Conservation (phyloP, 30 jellyfish, hydroid and myxozoan species). For the Aurelia aurita complex sp. Pacific region DNA sequence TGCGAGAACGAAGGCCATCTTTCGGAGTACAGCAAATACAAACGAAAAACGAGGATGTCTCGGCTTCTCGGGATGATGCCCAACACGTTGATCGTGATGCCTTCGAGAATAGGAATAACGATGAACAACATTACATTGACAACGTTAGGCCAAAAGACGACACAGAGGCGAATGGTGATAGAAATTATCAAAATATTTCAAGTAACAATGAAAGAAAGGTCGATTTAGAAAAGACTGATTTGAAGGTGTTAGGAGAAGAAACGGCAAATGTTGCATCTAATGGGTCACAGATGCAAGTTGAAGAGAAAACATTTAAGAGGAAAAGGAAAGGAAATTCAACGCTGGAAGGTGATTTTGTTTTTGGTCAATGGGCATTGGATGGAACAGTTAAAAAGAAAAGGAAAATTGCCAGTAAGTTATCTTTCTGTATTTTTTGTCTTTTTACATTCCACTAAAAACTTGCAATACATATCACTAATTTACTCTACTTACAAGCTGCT, state of each 20-base stretch:
- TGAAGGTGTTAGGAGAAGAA: background rate
- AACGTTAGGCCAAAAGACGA: too few relatives aligned
- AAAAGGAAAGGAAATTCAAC: constrained; percentile 30
- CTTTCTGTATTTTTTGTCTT: background rate
- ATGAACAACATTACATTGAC: too few relatives aligned
- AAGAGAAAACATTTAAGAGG: constrained; percentile 2
- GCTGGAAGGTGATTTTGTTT: constrained; percentile 28
- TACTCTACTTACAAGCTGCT: too few relatives aligned
- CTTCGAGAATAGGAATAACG: too few relatives aligned
- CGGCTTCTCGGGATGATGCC: constrained; percentile 25
- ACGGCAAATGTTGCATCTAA: background rate
- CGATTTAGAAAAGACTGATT: too few relatives aligned
- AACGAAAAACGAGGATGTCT: background rate
- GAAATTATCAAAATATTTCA: too few relatives aligned
- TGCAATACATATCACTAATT: too few relatives aligned
- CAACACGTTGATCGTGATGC: too few relatives aligned
- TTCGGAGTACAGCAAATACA: constrained; percentile 18
- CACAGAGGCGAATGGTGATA: too few relatives aligned
- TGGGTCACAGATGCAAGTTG: constrained; percentile 11
- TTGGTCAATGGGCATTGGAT: constrained; percentile 38
- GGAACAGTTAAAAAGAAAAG: constrained; percentile 26
- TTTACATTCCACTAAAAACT: too few relatives aligned
- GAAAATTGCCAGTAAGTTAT: constrained; percentile 15
- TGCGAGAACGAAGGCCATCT: constrained; percentile 56
- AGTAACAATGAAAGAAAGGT: too few relatives aligned